Percentiles rank a stretch among this genome's conserved stretches.
phyloP scores from a whole-genome alignment of 2,113 vertebrate genomes.

The Chloropsis hardwickii region DNA sequence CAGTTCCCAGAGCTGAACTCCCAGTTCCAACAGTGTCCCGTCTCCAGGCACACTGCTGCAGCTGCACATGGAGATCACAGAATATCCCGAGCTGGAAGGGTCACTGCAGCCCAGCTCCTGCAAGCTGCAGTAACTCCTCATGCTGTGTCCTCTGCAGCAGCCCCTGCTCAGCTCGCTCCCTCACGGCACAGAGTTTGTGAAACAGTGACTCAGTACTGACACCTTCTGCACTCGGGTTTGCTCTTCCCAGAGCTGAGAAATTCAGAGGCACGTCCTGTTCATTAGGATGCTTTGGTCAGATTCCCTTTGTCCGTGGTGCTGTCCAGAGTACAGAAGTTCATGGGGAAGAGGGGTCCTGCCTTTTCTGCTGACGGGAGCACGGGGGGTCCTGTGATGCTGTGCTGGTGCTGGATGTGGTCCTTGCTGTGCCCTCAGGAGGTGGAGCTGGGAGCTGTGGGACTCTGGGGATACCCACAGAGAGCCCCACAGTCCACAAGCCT shows the following conservation, averaged over 20 bases:
- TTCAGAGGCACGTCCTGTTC: background rate
- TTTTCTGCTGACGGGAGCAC: background rate
- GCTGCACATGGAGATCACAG: background rate
- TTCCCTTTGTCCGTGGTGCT: background rate
- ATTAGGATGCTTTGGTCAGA: background rate
- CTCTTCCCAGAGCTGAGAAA: background rate
- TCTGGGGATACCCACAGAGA: background rate
- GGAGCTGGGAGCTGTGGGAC: background rate
- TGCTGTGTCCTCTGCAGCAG: background rate
- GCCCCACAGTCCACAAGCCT: background rate
- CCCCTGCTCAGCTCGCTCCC: background rate
- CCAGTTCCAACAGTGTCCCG: background rate
- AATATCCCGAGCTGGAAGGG: background rate
- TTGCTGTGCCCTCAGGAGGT: background rate
- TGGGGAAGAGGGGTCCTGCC: background rate
- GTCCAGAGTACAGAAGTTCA: background rate
- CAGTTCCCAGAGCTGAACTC: background rate
- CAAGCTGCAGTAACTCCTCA: background rate
- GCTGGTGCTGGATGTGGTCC: background rate
- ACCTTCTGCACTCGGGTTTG: background rate
- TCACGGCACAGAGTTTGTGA: background rate
- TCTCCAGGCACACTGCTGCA: background rate
- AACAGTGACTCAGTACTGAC: background rate
- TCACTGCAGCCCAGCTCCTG: background rate
- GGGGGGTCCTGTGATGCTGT: background rate